Percentiles rank a stretch among this genome's conserved stretches.
These are phyloP conservation scores for Lottia gigantea DNA, from an alignment of 2,888 invertebrate genomes.

Conservation along the genomic window DNA sequence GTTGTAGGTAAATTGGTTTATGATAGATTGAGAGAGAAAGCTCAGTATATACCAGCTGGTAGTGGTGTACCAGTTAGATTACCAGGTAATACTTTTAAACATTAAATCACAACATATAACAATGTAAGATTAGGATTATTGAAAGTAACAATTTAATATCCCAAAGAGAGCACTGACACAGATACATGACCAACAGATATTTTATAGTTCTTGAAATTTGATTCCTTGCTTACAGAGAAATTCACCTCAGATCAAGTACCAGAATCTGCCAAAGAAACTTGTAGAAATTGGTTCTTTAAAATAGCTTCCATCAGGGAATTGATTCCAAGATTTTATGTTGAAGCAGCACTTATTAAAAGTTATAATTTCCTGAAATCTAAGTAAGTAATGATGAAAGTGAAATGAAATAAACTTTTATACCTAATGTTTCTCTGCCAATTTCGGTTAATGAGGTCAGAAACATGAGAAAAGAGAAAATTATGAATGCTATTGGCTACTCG, in stretches of 20 bases:
- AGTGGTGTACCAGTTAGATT: conserved; percentile 61
- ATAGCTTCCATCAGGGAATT: conserved; percentile 96
- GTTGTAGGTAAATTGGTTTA: conserved; percentile 61
- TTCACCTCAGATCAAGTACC: conserved; percentile 82
- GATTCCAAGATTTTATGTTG: conserved; percentile 89
- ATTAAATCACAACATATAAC: no score
- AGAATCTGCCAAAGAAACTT: conserved; percentile 88
- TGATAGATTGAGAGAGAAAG: conserved; percentile 63
- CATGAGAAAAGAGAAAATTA: no score
- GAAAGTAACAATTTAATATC: no score
- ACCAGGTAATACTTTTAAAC: conserved; percentile 56
- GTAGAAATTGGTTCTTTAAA: conserved; percentile 99
- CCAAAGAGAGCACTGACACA: no score
- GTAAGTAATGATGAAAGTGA: conserved; percentile 65
- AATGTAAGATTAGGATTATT: no score
- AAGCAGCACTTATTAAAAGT: conserved; percentile 90
- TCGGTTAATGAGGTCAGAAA: no score
- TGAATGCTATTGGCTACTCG: no score
- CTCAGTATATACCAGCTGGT: conserved; percentile 71
- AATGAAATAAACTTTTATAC: no score
- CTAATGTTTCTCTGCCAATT: no score
- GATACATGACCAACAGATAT: not conserved
- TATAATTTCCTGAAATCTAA: conserved; percentile 84
- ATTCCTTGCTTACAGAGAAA: conserved; percentile 72
- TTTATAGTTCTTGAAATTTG: not conserved